phyloP scores from a whole-genome alignment of 2,797 vertebrate species.

The Psittacula derbiana region DNA sequence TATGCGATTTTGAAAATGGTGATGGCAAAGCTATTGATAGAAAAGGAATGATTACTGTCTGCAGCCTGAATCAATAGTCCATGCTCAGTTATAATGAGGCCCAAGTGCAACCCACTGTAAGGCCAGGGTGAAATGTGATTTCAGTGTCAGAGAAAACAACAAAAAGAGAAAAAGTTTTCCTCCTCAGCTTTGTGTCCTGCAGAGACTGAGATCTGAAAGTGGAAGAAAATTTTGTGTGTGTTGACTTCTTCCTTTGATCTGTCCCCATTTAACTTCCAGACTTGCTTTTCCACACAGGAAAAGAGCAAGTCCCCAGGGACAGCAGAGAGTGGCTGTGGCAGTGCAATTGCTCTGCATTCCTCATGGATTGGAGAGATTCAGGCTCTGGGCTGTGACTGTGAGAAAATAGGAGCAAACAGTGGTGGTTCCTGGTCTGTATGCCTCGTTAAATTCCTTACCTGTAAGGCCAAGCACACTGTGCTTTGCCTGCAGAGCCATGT shows the following conservation, averaged over 20 bases:
- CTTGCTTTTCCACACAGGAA: background rate
- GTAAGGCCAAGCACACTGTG: background rate
- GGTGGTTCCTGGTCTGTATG: background rate
- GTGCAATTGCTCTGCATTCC: background rate
- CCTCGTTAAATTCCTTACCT: background rate
- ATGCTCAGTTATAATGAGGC: background rate
- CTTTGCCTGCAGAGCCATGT: background rate
- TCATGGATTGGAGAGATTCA: background rate
- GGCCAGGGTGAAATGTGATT: background rate
- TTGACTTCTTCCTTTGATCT: background rate
- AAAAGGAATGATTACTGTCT: background rate
- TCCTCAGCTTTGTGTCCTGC: background rate
- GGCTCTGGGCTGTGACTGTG: accelerated
- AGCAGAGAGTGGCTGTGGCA: background rate
- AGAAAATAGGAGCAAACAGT: background rate
- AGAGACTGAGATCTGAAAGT: background rate
- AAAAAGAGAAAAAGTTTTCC: background rate
- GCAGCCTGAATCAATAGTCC: background rate
- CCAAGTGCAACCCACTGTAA: background rate
- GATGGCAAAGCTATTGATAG: background rate
- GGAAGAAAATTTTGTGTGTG: background rate
- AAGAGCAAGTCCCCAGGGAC: background rate
- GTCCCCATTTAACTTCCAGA: background rate
- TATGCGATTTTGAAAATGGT: background rate
- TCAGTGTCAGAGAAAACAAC: background rate